Conservation (phyloP, 2,888 invertebrate species). For the Polydrusus tereticollis region DNA sequence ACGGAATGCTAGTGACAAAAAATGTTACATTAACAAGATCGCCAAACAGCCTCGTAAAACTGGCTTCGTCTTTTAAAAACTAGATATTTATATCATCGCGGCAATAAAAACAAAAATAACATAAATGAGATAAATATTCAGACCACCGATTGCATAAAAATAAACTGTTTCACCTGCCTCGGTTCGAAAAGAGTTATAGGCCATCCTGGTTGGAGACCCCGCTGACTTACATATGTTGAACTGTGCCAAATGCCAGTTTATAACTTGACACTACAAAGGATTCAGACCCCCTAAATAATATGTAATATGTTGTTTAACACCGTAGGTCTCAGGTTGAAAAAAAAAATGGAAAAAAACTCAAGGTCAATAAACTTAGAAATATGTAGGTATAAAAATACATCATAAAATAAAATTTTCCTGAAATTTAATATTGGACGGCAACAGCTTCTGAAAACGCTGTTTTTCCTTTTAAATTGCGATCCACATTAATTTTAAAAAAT, state of each 20-base stretch:
- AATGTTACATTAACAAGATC: too few species aligned
- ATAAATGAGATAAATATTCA: constrained; percentile 45
- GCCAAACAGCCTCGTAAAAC: too few species aligned
- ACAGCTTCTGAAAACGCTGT: too few species aligned
- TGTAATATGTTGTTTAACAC: constrained; percentile 29
- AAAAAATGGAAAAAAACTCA: neutral
- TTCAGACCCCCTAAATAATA: constrained; percentile 43
- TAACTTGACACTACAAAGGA: constrained; percentile 56
- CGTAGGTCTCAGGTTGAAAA: neutral
- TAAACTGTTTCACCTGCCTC: constrained; percentile 50
- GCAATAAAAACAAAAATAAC: constrained; percentile 42
- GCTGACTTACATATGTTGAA: constrained; percentile 59
- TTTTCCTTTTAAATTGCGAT: too few species aligned
- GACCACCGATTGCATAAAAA: constrained; percentile 49
- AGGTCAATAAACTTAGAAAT: neutral
- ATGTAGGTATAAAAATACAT: too few species aligned
- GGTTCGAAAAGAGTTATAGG: constrained; percentile 53
- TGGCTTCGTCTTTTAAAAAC: constrained; percentile 31
- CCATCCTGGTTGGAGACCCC: constrained; percentile 52
- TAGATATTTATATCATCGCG: constrained; percentile 43
- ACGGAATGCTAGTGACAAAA: too few species aligned
- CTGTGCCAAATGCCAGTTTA: constrained; percentile 56
- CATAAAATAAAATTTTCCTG: too few species aligned
- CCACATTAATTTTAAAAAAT: too few species aligned
- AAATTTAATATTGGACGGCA: too few species aligned